Evolutionary conservation across 1,140 invertebrate genomes (phyloP), one percentile per base, ranked within the genome.

Genomic region (Spodoptera frugiperda): DNA sequence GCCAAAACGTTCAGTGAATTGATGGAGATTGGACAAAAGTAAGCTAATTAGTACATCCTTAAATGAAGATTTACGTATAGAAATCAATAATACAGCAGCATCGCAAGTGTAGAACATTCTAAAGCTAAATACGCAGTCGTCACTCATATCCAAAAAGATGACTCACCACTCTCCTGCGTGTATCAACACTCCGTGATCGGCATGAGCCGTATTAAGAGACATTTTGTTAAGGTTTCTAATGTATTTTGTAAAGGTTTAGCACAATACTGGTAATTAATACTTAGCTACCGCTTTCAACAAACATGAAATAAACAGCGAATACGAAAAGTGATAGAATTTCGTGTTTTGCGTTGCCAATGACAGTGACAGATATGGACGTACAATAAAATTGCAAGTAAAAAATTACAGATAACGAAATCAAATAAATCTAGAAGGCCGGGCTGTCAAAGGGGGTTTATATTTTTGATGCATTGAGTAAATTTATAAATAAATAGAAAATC

Each of bases 201-300:
- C 96, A 90, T 99, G 98, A 71, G 98, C 98, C 73, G 98, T 98
- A 91, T 99, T 99, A 74, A 99, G 93, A 78, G 98, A 98, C 98
- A 99, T 99, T 79, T 90, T 95, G 33, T 53, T 68, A 8, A 21
- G 17, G 4, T 72, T 33, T n/a, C 25, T 25, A 49, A 25, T 25
- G 8, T 9, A 17, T 8, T 33, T 53, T 68, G 25, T 33, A 1
- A 63, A 49, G 5, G 3, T 12, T 67, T 67, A 49, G 12, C 11
- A 0, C 14, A 67, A 48, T 67, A 49, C 19, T 67, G 12, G 14
- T 46, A 11, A 6, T 17, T 48, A 65, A 67, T 21, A 59, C 21
- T 59, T 59, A 57, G 25, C 25, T 63, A 12, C 15, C 33, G 15
- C 17, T 44, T 63, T 63, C n/a, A 63, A 63, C 15, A 44, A 63